Conservation (phyloP, 2,113 vertebrate species). For the Corythornis vintsioides region DNA sequence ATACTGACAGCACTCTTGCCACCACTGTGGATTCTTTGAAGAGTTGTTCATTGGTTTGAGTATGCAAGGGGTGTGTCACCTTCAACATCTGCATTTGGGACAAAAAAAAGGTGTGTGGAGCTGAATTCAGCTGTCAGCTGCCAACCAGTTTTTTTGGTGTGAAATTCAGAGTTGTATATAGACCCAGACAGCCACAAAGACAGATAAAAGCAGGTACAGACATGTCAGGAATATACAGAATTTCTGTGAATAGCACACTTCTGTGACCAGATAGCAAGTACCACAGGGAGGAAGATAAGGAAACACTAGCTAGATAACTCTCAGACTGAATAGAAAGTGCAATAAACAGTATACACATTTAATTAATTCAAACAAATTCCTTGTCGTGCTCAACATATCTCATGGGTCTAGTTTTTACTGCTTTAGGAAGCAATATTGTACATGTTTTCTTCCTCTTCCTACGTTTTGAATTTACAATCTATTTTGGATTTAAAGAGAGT, state of each 20-base stretch:
- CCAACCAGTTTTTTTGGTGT: not conserved
- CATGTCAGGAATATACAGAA: not conserved
- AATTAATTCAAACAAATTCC: not conserved
- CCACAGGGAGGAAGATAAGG: not conserved
- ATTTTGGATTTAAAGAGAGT: conserved; percentile 42
- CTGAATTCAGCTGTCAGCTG: not conserved
- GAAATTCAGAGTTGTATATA: not conserved
- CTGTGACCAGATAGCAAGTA: not conserved
- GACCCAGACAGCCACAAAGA: not conserved
- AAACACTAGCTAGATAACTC: not conserved
- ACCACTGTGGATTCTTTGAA: not conserved
- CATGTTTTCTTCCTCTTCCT: conserved; percentile 43
- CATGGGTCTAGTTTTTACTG: conserved; percentile 32
- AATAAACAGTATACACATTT: not conserved
- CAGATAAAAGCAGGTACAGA: not conserved
- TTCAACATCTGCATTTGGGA: not conserved
- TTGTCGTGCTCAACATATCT: not conserved
- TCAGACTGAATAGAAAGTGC: not conserved
- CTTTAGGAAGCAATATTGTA: conserved; percentile 56
- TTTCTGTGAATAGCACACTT: not conserved
- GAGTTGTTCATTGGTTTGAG: not conserved
- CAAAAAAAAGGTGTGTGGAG: not conserved
- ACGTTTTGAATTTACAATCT: conserved; percentile 23
- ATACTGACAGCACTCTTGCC: not conserved
- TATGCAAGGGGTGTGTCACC: not conserved